Evolutionary conservation across 2,797 vertebrate genomes (phyloP).

Genomic region (Emys orbicularis): DNA sequence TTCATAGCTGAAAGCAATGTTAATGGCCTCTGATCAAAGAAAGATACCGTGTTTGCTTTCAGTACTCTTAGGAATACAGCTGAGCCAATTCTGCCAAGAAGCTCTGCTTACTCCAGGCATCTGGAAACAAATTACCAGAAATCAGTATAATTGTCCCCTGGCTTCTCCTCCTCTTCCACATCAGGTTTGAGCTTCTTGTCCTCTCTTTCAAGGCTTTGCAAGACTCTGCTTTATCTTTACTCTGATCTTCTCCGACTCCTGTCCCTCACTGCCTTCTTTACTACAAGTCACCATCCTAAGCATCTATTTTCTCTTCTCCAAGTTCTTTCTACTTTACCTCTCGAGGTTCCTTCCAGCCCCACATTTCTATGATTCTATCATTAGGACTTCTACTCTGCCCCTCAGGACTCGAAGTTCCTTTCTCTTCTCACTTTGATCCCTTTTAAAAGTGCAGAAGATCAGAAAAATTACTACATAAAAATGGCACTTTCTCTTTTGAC

Average conservation of each 20-base stretch:
- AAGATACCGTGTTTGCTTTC: conserved; percentile 7
- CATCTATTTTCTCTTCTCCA: neutral
- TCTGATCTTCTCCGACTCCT: neutral
- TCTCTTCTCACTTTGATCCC: neutral
- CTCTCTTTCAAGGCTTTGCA: neutral
- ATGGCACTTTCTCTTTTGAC: neutral
- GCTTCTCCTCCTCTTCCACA: neutral
- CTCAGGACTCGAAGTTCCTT: neutral
- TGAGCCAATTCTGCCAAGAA: conserved; percentile 12
- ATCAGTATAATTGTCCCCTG: neutral
- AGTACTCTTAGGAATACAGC: conserved; percentile 41
- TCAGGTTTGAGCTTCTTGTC: neutral
- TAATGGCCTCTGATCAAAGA: conserved; percentile 50
- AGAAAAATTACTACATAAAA: neutral
- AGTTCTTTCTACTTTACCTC: neutral
- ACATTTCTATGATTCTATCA: neutral
- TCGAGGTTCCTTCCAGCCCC: neutral
- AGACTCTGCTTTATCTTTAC: fast-evolving
- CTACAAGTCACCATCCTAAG: neutral
- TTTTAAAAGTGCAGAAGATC: neutral
- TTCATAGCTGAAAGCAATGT: conserved; percentile 16
- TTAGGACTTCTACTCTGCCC: neutral
- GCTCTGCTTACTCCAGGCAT: conserved; percentile 45
- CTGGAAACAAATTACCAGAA: conserved; percentile 9
- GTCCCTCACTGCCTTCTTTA: neutral